phyloP scores from a whole-genome alignment of 2,113 vertebrate genomes.

The Gopherus evgoodei region DNA sequence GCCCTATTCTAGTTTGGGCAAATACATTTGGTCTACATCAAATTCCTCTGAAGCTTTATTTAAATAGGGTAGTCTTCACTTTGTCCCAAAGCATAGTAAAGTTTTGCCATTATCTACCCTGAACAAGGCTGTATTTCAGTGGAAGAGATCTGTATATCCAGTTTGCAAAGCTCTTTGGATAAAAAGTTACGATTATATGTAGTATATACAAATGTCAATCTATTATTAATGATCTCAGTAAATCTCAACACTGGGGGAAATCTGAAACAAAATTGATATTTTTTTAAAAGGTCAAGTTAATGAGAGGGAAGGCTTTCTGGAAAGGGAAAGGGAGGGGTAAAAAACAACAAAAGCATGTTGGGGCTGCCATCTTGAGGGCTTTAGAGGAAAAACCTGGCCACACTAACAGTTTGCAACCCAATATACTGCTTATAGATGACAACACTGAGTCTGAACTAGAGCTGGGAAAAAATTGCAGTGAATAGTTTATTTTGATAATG shows the following conservation, averaged over 20 bases:
- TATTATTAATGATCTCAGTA: background rate
- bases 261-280: background rate
- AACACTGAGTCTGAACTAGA: background rate
- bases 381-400: background rate
- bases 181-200: background rate
- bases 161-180: background rate
- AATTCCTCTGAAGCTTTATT: background rate
- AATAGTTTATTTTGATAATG: background rate
- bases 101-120: background rate
- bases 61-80: background rate
- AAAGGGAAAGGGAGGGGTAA: background rate
- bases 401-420: background rate
- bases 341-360: background rate
- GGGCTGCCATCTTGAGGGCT: background rate
- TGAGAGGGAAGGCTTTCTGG: background rate
- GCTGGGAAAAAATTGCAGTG: background rate
- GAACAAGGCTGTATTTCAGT: background rate
- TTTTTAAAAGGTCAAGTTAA: background rate
- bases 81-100: background rate
- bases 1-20: background rate
- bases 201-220: background rate
- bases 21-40: background rate
- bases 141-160: background rate
- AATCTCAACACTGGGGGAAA: background rate
- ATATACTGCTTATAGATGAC: background rate